phyloP scores from a whole-genome alignment of 2,797 vertebrate species.

The Lophotriccus pileatus region DNA sequence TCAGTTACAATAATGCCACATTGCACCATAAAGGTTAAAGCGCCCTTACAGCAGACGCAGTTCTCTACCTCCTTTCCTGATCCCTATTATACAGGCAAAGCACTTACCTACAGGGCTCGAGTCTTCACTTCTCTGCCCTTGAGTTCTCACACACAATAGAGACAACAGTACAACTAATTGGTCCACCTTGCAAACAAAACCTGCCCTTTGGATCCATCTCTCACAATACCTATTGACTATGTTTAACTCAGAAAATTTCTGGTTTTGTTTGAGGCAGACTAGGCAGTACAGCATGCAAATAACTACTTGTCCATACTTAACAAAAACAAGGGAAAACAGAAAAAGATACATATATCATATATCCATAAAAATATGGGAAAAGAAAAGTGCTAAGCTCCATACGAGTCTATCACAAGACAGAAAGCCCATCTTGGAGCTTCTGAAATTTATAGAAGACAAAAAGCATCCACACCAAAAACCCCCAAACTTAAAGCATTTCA shows the following conservation, averaged over 20 bases:
- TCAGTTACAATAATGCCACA: not conserved
- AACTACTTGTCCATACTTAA: not conserved
- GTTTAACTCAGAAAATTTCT: not conserved
- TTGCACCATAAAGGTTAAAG: not conserved
- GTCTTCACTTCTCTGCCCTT: not conserved
- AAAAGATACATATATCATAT: not conserved
- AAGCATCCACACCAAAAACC: not conserved
- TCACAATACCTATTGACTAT: not conserved
- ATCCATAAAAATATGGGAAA: not conserved
- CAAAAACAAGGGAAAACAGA: not conserved
- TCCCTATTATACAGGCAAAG: not conserved
- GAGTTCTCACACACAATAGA: not conserved
- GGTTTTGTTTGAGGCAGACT: not conserved
- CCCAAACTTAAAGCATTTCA: not conserved
- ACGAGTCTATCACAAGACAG: not conserved
- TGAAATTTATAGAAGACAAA: not conserved
- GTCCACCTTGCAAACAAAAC: not conserved
- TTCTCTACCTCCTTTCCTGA: not conserved
- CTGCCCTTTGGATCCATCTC: not conserved
- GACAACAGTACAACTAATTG: not conserved
- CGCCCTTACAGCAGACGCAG: not conserved
- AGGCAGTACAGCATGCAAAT: not conserved
- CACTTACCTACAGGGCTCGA: accelerated
- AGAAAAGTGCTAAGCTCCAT: not conserved
- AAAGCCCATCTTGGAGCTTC: not conserved